These are phyloP conservation scores for Hyles vespertilio DNA, from an alignment of 1,140 invertebrate species.

Conservation along the genomic window DNA sequence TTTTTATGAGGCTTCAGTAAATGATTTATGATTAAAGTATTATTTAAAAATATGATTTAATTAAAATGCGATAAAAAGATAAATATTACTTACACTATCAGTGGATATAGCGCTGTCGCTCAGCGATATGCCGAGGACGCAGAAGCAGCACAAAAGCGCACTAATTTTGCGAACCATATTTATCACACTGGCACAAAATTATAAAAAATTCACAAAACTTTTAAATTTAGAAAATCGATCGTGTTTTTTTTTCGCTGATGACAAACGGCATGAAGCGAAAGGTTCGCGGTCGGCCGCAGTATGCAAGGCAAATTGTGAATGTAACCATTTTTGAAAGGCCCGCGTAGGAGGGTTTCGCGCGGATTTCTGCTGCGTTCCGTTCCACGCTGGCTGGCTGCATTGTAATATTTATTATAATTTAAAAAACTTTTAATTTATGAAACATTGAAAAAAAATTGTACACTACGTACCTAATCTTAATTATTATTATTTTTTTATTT, in stretches of 20 bases:
- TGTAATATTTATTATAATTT: neutral
- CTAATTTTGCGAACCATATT: conserved; percentile 64
- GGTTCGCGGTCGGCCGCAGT: conserved; percentile 51
- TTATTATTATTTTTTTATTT: no score
- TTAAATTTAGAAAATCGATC: conserved; percentile 23
- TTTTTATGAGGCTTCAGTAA: no score
- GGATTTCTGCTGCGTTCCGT: conserved; percentile 57
- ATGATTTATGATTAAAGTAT: no score
- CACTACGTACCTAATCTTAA: no score
- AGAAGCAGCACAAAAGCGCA: conserved; percentile 57
- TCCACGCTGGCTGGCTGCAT: conserved; percentile 28
- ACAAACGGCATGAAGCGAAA: conserved; percentile 47
- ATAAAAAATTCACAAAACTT: conserved; percentile 16
- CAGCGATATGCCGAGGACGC: conserved; percentile 54
- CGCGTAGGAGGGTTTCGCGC: conserved; percentile 71
- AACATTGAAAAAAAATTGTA: no score
- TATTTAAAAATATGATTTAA: no score
- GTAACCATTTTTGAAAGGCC: conserved; percentile 68
- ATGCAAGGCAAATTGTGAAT: conserved; percentile 48
- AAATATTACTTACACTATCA: conserved; percentile 49
- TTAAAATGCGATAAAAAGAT: neutral
- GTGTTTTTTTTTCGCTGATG: conserved; percentile 18
- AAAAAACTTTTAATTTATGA: no score
- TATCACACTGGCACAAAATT: conserved; percentile 25
- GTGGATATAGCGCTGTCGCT: conserved; percentile 63